Conservation (phyloP, 2,888 invertebrate genomes). For the Seladonia tumulorum region DNA sequence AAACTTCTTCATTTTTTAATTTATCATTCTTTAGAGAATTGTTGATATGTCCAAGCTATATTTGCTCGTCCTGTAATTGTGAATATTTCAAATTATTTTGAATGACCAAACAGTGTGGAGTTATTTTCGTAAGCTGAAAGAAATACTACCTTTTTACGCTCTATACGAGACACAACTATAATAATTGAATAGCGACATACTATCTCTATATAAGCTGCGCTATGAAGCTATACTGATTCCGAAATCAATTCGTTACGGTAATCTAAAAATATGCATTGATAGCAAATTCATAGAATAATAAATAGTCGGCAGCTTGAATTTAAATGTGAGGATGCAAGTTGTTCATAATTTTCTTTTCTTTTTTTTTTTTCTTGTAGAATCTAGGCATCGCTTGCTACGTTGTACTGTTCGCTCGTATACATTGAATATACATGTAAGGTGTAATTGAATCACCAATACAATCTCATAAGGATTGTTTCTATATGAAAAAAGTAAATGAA, state of each 20-base stretch:
- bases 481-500: background rate
- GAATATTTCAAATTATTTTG: background rate
- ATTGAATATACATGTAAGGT: constrained; percentile 5
- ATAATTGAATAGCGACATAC: background rate
- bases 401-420: constrained; percentile 1
- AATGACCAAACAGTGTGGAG: background rate
- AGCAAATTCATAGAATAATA: background rate
- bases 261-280: background rate
- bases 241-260: background rate
- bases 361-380: background rate
- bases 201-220: background rate
- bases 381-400: constrained; percentile 3
- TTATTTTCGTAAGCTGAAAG: background rate
- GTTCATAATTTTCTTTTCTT: background rate
- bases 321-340: background rate
- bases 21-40: background rate
- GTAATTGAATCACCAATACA: background rate
- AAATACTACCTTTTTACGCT: constrained; percentile 2
- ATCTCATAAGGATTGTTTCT: background rate
- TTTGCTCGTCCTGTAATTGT: background rate
- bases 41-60: background rate
- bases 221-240: background rate
- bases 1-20: background rate
- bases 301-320: constrained; percentile 1
- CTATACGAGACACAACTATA: constrained; percentile 6